A percentile compares a stretch with the other conserved stretches of the same genome.
Evolutionary conservation across 2,113 vertebrate genomes (phyloP).

Genomic region (Lampris megalopsis): DNA sequence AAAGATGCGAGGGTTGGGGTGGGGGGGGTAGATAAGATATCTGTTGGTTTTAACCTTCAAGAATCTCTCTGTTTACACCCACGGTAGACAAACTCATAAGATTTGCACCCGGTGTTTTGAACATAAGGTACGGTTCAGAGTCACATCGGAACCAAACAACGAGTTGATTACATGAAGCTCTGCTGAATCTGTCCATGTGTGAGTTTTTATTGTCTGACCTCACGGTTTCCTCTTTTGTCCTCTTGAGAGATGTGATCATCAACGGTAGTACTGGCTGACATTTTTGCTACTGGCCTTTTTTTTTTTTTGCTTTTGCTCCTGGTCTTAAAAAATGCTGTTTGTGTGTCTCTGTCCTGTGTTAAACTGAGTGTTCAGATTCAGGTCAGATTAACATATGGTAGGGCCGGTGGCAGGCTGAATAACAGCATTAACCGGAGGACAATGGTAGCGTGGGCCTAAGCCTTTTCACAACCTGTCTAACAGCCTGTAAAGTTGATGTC

Average conservation of each 20-base stretch:
- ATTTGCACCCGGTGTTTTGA: no score
- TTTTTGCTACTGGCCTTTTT: conserved; percentile 34
- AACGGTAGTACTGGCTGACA: conserved; percentile 55
- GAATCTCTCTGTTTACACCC: no score
- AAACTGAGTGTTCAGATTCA: conserved; percentile 64
- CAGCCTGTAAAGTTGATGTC: conserved; percentile 83
- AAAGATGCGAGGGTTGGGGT: no score
- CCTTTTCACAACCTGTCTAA: conserved; percentile 83
- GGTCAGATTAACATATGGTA: conserved; percentile 83
- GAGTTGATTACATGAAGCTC: conserved; percentile 26
- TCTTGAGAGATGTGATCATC: conserved; percentile 54
- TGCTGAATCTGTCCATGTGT: conserved; percentile 37
- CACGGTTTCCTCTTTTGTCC: conserved; percentile 54
- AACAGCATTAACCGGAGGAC: conserved; percentile 84
- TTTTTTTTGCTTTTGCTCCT: background rate
- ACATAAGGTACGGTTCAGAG: background rate
- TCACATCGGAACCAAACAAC: background rate
- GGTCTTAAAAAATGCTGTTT: conserved; percentile 70
- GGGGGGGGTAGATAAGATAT: background rate
- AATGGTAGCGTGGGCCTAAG: conserved; percentile 83
- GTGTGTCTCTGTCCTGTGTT: conserved; percentile 73
- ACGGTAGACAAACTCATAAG: no score
- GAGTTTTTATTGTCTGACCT: conserved; percentile 59
- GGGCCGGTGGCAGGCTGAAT: conserved; percentile 79
- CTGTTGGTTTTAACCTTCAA: background rate